A percentile compares a stretch with the other conserved stretches of the same genome.
These are phyloP conservation scores for Linepithema humile DNA, from an alignment of 1,140 invertebrate genomes.

Conservation along the genomic window DNA sequence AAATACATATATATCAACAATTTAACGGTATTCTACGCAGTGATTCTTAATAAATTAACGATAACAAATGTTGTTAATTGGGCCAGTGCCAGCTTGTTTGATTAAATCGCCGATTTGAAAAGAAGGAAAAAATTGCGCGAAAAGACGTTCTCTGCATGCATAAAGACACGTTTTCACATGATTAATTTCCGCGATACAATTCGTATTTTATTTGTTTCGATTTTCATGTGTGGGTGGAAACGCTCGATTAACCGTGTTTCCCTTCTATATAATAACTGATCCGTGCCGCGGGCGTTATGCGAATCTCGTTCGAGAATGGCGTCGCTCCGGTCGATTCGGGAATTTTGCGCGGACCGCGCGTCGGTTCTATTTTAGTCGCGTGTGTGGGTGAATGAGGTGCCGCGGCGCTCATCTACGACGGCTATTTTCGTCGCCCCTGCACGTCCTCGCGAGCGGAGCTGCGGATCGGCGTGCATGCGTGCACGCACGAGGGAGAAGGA, in stretches of 20 bases:
- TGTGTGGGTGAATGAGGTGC: conserved; percentile 80
- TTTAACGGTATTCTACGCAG: background rate
- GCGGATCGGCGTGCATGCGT: conserved; percentile 15
- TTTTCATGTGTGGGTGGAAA: too few relatives aligned
- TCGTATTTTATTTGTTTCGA: too few relatives aligned
- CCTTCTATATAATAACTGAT: background rate
- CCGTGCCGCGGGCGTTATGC: background rate
- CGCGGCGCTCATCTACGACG: conserved; percentile 58
- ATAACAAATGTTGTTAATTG: too few relatives aligned
- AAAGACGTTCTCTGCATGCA: too few relatives aligned
- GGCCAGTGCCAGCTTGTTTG: too few relatives aligned
- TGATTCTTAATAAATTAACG: background rate
- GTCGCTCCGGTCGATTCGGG: conserved; percentile 67
- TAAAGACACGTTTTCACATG: too few relatives aligned
- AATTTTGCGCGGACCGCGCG: conserved; percentile 66
- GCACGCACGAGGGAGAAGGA: conserved; percentile 13
- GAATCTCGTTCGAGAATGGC: conserved; percentile 61
- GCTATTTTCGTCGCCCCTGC: conserved; percentile 73
- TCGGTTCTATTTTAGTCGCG: conserved; percentile 75
- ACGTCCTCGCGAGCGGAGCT: conserved; percentile 47
- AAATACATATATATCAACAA: background rate
- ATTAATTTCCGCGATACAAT: too few relatives aligned
- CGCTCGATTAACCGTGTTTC: background rate
- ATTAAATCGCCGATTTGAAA: too few relatives aligned
- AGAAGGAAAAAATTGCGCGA: too few relatives aligned